phyloP scores from a whole-genome alignment of 2,113 vertebrate genomes.

The Ailurus styani region DNA sequence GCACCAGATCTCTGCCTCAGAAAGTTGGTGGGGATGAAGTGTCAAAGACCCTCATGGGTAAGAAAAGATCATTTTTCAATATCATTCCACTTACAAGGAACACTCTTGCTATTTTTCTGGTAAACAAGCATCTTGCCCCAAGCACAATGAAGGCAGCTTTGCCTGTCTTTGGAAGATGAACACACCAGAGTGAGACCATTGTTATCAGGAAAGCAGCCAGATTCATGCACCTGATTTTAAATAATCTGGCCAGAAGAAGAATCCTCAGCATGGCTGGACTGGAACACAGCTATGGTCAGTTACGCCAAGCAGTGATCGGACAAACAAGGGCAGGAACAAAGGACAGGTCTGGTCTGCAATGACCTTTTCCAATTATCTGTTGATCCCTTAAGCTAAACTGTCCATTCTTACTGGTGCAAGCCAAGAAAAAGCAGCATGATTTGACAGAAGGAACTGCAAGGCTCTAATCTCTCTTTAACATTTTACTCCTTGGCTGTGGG shows the following conservation, averaged over 20 bases:
- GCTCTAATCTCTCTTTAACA: background rate
- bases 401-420: background rate
- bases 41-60: background rate
- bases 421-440: background rate
- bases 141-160: background rate
- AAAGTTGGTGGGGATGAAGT: background rate
- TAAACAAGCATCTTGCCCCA: background rate
- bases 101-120: background rate
- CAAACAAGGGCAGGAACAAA: background rate
- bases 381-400: background rate
- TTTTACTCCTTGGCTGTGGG: background rate
- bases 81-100: background rate
- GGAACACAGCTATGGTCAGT: background rate
- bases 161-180: background rate
- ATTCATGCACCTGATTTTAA: background rate
- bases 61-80: background rate
- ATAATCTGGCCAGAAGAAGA: background rate
- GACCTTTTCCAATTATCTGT: background rate
- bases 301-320: background rate
- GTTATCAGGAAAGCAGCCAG: background rate
- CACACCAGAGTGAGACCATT: background rate
- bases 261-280: fast-evolving
- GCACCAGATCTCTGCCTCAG: background rate
- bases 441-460: background rate
- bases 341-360: background rate